phyloP scores from a whole-genome alignment of 2,888 invertebrate genomes.

The Dexiosoma caninum region DNA sequence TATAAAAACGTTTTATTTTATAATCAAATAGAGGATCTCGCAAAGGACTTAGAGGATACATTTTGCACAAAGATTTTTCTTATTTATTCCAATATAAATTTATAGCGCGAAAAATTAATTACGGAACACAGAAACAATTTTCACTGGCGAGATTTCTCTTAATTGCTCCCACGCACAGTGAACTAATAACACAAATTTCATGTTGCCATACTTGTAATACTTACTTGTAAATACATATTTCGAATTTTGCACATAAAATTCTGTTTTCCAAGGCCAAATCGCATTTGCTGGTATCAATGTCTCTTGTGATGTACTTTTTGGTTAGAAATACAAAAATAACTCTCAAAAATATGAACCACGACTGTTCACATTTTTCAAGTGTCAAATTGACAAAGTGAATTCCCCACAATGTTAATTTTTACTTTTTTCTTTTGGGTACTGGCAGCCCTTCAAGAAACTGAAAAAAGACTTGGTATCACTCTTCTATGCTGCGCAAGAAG shows the following conservation, averaged over 20 bases:
- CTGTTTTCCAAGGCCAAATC: too few relatives aligned
- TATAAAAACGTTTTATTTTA: conserved; percentile 80
- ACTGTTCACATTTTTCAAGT: too few relatives aligned
- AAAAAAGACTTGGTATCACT: neutral
- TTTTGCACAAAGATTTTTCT: too few relatives aligned
- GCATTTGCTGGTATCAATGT: too few relatives aligned
- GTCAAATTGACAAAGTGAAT: too few relatives aligned
- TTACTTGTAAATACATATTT: too few relatives aligned
- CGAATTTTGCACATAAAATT: too few relatives aligned
- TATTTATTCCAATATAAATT: too few relatives aligned
- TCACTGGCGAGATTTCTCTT: neutral
- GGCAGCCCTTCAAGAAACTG: neutral
- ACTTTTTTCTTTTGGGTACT: neutral
- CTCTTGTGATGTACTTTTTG: too few relatives aligned
- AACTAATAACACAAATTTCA: neutral
- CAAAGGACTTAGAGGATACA: conserved; percentile 33
- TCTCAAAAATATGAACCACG: too few relatives aligned
- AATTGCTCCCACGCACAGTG: neutral
- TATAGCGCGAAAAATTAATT: neutral
- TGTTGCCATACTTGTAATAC: neutral
- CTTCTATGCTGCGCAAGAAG: neutral
- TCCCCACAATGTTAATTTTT: too few relatives aligned
- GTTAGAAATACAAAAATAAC: too few relatives aligned
- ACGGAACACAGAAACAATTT: neutral
- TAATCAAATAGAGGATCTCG: conserved; percentile 66